Percentiles rank a stretch among this genome's conserved stretches.
These are phyloP conservation scores for Lepidostoma basale DNA, from an alignment of 1,140 invertebrate species.

Conservation along the genomic window DNA sequence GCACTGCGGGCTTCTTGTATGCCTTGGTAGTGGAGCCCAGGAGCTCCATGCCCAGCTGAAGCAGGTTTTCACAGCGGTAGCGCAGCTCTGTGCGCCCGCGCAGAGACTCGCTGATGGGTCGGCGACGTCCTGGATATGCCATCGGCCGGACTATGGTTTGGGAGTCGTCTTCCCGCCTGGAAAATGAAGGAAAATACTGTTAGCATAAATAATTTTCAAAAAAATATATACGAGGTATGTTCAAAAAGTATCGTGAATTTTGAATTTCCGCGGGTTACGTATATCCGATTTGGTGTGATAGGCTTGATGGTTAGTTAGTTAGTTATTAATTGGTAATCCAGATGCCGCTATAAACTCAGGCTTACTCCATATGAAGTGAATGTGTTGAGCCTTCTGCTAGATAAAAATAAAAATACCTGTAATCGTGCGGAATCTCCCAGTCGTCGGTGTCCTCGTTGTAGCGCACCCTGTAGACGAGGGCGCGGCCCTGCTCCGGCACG, in stretches of 20 bases:
- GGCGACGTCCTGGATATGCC: conserved; percentile 66
- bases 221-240: too few species aligned
- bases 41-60: conserved; percentile 75
- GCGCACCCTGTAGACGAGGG: conserved; percentile 77
- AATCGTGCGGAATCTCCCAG: conserved; percentile 69
- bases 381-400: neutral
- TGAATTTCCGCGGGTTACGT: too few species aligned
- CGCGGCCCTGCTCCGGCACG: conserved; percentile 89
- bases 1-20: conserved; percentile 42
- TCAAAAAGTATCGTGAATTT: too few species aligned
- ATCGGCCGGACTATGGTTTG: conserved; percentile 65
- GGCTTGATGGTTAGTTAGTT: too few species aligned
- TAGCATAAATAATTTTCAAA: neutral
- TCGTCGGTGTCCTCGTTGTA: conserved; percentile 90
- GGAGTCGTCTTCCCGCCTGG: conserved; percentile 51
- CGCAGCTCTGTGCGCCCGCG: conserved; percentile 66
- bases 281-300: too few species aligned
- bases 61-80: conserved; percentile 80
- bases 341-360: too few species aligned
- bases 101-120: conserved; percentile 78
- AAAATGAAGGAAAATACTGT: too few species aligned
- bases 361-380: too few species aligned
- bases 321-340: too few species aligned
- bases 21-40: conserved; percentile 51
- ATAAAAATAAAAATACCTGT: conserved; percentile 52